Conservation (phyloP, 2,113 vertebrate species). For the Eidolon helvum region DNA sequence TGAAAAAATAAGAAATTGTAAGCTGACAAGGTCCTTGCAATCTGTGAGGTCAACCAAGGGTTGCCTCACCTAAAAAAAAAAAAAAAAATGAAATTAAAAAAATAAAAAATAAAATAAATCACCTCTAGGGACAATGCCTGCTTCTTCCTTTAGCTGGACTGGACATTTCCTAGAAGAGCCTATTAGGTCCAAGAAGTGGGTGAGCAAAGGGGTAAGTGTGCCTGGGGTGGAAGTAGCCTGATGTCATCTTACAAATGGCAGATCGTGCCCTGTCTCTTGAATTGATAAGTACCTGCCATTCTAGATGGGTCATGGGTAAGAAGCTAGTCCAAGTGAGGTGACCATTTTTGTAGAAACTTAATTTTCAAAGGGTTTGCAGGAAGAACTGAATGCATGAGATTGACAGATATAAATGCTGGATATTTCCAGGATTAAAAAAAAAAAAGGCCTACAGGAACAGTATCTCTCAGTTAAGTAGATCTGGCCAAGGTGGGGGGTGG, state of each 20-base stretch:
- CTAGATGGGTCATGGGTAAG: neutral
- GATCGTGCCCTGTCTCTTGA: neutral
- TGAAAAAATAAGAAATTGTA: too few relatives aligned
- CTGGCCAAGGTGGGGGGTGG: neutral
- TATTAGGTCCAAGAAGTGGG: neutral
- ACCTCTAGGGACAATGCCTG: fast-evolving
- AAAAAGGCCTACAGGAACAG: neutral
- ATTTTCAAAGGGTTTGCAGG: neutral
- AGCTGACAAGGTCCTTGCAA: too few relatives aligned
- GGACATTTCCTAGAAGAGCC: neutral
- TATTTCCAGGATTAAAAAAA: slow-evolving; percentile 4
- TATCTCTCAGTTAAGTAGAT: neutral
- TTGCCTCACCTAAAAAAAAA: too few relatives aligned
- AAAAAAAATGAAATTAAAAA: too few relatives aligned
- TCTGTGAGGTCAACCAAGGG: too few relatives aligned
- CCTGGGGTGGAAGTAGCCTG: neutral
- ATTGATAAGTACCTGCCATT: neutral
- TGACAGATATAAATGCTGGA: neutral
- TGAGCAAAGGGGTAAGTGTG: neutral
- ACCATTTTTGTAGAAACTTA: neutral
- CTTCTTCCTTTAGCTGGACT: neutral
- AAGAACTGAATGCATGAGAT: neutral
- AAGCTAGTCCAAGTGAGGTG: neutral
- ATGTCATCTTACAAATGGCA: neutral
- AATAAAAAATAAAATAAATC: too few relatives aligned